Percentiles rank a stretch among this genome's conserved stretches.
phyloP scores from a whole-genome alignment of 2,888 invertebrate genomes.

The Andricus curvator region DNA sequence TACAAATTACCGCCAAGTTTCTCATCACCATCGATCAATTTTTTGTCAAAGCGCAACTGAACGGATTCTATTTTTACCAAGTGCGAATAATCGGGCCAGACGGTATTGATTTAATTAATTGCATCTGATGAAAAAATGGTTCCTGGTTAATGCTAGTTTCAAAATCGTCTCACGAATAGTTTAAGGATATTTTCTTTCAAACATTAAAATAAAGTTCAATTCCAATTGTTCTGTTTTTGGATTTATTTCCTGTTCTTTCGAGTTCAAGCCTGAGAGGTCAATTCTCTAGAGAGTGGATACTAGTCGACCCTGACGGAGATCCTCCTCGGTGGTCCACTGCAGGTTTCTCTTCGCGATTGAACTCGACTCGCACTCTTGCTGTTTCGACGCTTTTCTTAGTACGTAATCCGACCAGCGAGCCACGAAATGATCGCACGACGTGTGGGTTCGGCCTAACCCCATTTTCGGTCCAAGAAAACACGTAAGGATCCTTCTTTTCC shows the following conservation, averaged over 20 bases:
- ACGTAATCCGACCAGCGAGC: constrained; percentile 19
- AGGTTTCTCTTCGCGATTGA: constrained; percentile 35
- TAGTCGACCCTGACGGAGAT: constrained; percentile 23
- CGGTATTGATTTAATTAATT: neutral
- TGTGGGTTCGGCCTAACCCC: constrained; percentile 12
- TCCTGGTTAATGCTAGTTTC: neutral
- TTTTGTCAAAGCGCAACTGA: neutral
- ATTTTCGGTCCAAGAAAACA: neutral
- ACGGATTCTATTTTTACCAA: neutral
- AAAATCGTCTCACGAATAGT: neutral
- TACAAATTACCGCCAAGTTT: neutral
- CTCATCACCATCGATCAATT: neutral
- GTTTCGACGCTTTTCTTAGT: constrained; percentile 32
- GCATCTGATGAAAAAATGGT: neutral
- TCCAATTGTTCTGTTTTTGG: neutral
- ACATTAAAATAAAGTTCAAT: neutral
- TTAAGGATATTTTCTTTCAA: neutral
- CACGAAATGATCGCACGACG: constrained; percentile 30
- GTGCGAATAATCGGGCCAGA: neutral
- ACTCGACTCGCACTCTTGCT: constrained; percentile 29
- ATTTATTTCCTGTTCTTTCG: neutral
- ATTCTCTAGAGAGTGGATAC: constrained; percentile 6
- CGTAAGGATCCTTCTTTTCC: neutral
- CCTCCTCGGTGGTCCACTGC: constrained; percentile 20
- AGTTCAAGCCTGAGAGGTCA: neutral